These are phyloP conservation scores for Celastrina argiolus DNA, from an alignment of 2,888 invertebrate genomes.

Conservation along the genomic window DNA sequence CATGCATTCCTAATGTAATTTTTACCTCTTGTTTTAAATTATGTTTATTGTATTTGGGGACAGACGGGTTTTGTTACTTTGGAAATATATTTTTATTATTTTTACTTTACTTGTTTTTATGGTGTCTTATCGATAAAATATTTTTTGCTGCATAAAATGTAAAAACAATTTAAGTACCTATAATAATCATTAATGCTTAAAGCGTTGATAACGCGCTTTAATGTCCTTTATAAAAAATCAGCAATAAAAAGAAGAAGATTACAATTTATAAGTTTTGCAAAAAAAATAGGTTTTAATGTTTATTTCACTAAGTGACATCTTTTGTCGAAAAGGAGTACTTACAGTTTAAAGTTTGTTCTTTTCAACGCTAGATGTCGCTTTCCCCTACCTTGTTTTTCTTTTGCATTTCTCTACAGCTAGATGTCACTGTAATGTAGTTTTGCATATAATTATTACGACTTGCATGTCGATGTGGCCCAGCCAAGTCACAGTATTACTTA, in stretches of 20 bases:
- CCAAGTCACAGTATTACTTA: too few relatives aligned
- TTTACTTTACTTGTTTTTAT: neutral
- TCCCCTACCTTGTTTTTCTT: neutral
- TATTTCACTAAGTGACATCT: constrained; percentile 36
- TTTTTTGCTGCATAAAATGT: neutral
- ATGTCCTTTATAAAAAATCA: too few relatives aligned
- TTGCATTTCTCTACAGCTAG: neutral
- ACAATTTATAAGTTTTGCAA: too few relatives aligned
- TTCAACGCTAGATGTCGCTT: constrained; percentile 34
- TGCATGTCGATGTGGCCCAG: too few relatives aligned
- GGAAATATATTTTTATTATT: constrained; percentile 8
- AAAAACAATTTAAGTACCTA: too few relatives aligned
- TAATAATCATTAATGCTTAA: too few relatives aligned
- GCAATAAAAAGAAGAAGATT: too few relatives aligned
- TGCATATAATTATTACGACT: neutral
- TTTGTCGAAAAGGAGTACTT: constrained; percentile 31
- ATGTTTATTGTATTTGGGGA: constrained; percentile 8
- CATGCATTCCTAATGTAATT: constrained; percentile 2
- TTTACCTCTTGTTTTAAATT: neutral
- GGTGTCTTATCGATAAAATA: neutral
- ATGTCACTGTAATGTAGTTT: neutral
- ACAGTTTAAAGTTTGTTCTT: constrained; percentile 20
- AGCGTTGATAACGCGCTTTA: too few relatives aligned
- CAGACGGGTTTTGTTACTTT: constrained; percentile 3
- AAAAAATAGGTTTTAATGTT: neutral